Percentiles rank a stretch among this genome's conserved stretches.
Evolutionary conservation across 2,113 vertebrate species (phyloP).

Genomic region (Ciconia boyciana): DNA sequence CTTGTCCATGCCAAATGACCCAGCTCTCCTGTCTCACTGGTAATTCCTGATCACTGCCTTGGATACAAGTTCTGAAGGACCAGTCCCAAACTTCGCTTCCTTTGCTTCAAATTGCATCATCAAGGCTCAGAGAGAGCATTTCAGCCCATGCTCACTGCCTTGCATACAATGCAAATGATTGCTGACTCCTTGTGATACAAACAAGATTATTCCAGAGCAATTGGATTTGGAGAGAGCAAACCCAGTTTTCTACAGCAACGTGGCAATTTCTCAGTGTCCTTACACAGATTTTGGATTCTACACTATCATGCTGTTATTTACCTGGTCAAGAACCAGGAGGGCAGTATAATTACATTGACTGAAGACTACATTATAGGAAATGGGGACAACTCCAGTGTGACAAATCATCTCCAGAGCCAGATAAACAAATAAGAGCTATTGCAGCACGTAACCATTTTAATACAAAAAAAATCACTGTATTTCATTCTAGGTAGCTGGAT

Average conservation of each 20-base stretch:
- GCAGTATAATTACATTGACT: neutral
- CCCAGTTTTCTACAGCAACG: neutral
- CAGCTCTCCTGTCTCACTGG: neutral
- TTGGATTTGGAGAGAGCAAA: neutral
- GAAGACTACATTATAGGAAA: neutral
- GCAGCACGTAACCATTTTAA: neutral
- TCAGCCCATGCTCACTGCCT: neutral
- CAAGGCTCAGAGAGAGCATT: neutral
- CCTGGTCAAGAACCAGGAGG: neutral
- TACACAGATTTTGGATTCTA: neutral
- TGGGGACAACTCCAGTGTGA: neutral
- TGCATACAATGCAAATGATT: neutral
- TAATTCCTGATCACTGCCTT: neutral
- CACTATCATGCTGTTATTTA: neutral
- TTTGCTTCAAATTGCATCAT: neutral
- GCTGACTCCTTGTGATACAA: neutral
- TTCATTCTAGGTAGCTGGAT: neutral
- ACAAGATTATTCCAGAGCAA: neutral
- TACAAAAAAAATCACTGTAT: neutral
- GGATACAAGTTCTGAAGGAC: neutral
- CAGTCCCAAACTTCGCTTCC: neutral
- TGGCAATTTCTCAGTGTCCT: neutral
- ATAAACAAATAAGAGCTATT: neutral
- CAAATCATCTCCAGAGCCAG: neutral
- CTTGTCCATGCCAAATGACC: neutral